A percentile compares a stretch with the other conserved stretches of the same genome.
Conservation (phyloP, 2,113 vertebrate genomes). For the Sebastes schlegelii region DNA sequence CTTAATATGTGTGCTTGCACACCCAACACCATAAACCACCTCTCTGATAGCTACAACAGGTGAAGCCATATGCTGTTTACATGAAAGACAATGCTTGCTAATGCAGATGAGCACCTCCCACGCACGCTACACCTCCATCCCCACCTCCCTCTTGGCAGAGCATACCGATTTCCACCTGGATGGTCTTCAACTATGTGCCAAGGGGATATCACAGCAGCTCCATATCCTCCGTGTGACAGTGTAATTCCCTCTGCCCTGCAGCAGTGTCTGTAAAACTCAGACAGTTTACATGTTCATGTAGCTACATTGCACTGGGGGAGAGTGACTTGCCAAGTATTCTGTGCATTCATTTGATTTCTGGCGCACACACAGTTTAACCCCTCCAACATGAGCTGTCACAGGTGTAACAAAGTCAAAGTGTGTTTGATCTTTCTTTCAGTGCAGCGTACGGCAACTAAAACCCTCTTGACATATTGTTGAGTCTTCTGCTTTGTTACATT, state of each 20-base stretch:
- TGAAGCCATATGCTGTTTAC: conserved; percentile 64
- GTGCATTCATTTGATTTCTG: conserved; percentile 77
- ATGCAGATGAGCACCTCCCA: conserved; percentile 76
- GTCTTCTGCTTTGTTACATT: conserved; percentile 41
- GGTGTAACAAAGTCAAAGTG: conserved; percentile 48
- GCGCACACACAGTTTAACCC: conserved; percentile 69
- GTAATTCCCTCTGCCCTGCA: conserved; percentile 94
- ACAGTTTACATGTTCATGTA: conserved; percentile 93
- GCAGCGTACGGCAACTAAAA: conserved; percentile 16
- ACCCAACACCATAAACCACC: conserved; percentile 44
- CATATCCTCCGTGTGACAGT: conserved; percentile 93
- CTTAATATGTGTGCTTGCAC: conserved; percentile 38
- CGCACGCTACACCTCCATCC: conserved; percentile 60
- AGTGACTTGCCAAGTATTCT: conserved; percentile 78
- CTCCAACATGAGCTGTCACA: conserved; percentile 51
- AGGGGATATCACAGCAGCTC: conserved; percentile 90
- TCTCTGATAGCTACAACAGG: conserved; percentile 60
- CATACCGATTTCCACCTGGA: conserved; percentile 89
- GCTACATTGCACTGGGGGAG: conserved; percentile 78
- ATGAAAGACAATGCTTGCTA: conserved; percentile 57
- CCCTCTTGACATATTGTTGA: conserved; percentile 3
- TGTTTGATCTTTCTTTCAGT: conserved; percentile 45
- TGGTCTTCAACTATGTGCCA: conserved; percentile 94
- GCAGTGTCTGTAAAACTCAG: conserved; percentile 96
- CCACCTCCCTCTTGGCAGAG: conserved; percentile 76